Percentiles rank a stretch among this genome's conserved stretches.
phyloP scores from a whole-genome alignment of 2,113 vertebrate species.

The Garra rufa region DNA sequence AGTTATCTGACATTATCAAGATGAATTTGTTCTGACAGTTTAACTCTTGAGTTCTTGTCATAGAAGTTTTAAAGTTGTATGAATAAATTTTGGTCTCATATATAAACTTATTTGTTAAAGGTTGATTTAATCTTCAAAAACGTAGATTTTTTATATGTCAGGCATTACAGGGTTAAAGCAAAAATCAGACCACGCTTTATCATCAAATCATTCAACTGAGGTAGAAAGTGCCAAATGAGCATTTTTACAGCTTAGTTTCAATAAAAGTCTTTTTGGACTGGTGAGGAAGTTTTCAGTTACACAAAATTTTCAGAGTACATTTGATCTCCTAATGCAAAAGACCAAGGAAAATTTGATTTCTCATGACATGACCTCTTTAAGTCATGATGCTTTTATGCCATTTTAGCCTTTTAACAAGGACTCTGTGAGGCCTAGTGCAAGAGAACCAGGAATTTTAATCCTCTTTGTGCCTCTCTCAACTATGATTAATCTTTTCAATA shows the following conservation, averaged over 20 bases:
- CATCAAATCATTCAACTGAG: neutral
- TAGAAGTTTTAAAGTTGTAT: no score
- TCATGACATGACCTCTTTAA: neutral
- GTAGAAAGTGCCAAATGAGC: neutral
- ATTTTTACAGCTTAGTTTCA: neutral
- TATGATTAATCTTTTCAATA: conserved; percentile 79
- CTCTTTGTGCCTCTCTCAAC: conserved; percentile 74
- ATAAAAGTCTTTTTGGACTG: neutral
- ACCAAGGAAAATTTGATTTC: conserved; percentile 2
- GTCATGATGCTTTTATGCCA: neutral
- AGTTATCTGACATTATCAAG: no score
- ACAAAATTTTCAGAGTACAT: neutral
- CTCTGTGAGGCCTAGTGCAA: conserved; percentile 62
- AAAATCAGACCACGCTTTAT: neutral
- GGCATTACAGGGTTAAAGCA: neutral
- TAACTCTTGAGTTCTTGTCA: no score
- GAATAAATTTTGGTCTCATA: no score
- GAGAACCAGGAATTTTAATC: conserved; percentile 78
- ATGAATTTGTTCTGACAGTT: no score
- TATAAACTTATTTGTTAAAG: neutral
- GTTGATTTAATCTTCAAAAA: no score
- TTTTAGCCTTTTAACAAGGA: conserved; percentile 41
- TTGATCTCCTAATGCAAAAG: neutral
- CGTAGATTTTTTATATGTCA: neutral
- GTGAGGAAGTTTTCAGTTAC: neutral